Base-by-base conservation (phyloP, 2,113 vertebrate species). In the Alces alces region DNA sequence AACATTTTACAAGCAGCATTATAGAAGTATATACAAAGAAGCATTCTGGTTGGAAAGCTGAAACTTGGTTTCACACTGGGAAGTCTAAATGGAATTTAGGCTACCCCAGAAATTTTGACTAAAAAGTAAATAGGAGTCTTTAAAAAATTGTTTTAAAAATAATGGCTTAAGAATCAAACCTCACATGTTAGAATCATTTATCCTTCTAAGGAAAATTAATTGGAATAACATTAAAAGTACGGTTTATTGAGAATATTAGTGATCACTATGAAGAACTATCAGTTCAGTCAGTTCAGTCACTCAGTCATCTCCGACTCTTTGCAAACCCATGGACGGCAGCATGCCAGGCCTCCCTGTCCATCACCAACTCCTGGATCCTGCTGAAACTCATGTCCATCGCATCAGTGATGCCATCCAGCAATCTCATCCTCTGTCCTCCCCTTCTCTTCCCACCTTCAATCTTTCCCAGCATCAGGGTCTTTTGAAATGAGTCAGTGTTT, bases 1-100 rank as follows among this genome's bases (percentile, higher is more conserved):
- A 93, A 61, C 27, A 58, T 96, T 98, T 97, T 96, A 96, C 61
- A 97, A 94, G 96, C 97, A 97, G 36, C 73, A 45, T 79, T 97
- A 91, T 36, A 83, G 95, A 97, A 94, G 93, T 84, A 93, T 97
- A 98, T 93, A 97, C 97, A 98, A 80, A 96, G 91, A 96, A 61
- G 52, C 87, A 36, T 95, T 96, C 89, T 84, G 79, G 73, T 94
- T 50, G 54, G 89, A 97, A 97, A 97, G 58, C 36, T 86, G 76
- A 97, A 95, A 96, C 78, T 96, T 91, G 95, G 87, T 82, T 93
- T 96, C 70, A 54, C 33, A 27, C 79, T 86, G 82, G 60, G 55
- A 96, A 89, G 30, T 58, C 76, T 95, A 95, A 89, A 86, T 80
- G 61, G 89, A 64, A 78, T 45, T 93, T 64, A 73, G 61, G 17